Evolutionary conservation across 2,797 vertebrate species (phyloP), one percentile per base, ranked within the genome.

Genomic region (Morus bassanus): DNA sequence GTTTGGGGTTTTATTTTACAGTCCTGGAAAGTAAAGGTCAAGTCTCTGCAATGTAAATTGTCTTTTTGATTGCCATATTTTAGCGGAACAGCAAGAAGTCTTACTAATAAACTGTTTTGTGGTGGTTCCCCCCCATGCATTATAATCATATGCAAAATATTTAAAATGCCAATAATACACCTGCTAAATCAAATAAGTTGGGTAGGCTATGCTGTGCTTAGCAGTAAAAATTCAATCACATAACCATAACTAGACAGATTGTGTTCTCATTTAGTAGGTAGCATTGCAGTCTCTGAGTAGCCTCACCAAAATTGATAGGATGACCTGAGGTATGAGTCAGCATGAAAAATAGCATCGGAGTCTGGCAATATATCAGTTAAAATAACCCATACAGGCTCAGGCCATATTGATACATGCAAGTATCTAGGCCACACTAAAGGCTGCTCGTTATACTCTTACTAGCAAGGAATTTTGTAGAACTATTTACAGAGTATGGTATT

Each of bases 121-220:
- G 22, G 39, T 70, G 21, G 31, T 15, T 46, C 10, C 9, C 39
- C 83, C 54, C 45, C 53, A 77, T 94, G 53, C 83, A 48, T 9
- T 12, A 64, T 61, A 96, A 88, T 96, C 41, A 9, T 83, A 97
- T 85, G 94, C 81, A 96, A 96, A 96, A 73, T 37, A 88, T 53
- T 93, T 80, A 18, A 91, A 88, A 88, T 59, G 30, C 39, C 83
- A 78, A 1, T 15, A 69, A 79, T 85, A 88, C 81, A 91, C 92
- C 82, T 83, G 80, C 78, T 89, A 95, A 91, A 94, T 68, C 89
- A 91, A 91, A 13, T 77, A 46, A 65, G 51, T 56, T 77, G 56
- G 10, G 48, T 63, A 91, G 53, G 28, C 37, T 76, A 11, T 24
- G 9, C 21, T 73, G 54, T 63, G 22, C 51, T 72, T 79, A 68